Percentiles rank a stretch among this genome's conserved stretches.
phyloP scores from a whole-genome alignment of 2,113 vertebrate genomes.

The Taxidea taxus region DNA sequence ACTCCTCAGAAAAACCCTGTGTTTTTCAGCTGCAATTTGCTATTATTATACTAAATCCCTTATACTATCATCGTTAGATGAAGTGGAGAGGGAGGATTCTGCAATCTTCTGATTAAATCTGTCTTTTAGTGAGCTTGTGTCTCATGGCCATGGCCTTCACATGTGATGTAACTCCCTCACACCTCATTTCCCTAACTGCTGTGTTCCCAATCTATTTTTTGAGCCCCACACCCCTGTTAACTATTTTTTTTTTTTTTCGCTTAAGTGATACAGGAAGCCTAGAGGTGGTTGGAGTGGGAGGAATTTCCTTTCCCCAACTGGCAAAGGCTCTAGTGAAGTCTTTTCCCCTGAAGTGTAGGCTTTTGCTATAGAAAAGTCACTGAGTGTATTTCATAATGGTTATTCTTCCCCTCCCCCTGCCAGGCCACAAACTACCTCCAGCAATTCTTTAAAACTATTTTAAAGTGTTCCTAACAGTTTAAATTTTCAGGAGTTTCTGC shows the following conservation, averaged over 20 bases:
- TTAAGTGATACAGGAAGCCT: not conserved
- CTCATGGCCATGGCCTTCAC: not conserved
- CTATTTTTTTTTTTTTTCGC: not conserved
- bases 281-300: not conserved
- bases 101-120: not conserved
- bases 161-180: not conserved
- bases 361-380: not conserved
- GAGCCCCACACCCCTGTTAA: not conserved
- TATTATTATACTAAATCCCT: not conserved
- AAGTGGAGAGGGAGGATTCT: not conserved
- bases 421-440: not conserved
- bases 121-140: not conserved
- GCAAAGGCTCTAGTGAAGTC: not conserved
- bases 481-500: not conserved
- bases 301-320: not conserved
- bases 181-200: not conserved
- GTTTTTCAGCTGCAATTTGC: not conserved
- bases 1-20: not conserved
- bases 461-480: not conserved
- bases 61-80: not conserved
- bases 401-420: not conserved
- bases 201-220: not conserved
- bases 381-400: not conserved
- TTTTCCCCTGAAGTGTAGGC: not conserved
- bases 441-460: not conserved